Evolutionary conservation across 2,888 invertebrate species (phyloP), one percentile per base, ranked within the genome.

Genomic region (Synanthedon myopaeformis): DNA sequence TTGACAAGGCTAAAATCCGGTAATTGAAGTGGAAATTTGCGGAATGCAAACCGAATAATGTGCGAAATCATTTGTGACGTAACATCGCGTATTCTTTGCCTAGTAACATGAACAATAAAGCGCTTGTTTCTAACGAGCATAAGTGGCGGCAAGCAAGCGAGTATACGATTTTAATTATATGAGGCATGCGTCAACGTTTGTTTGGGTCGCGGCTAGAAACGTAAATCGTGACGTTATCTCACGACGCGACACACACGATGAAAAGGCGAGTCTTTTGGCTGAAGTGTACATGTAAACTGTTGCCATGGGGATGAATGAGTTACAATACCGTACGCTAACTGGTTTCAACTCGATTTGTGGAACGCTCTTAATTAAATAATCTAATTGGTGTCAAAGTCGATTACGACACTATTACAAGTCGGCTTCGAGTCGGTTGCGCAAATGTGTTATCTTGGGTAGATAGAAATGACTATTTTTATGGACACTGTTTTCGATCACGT

Each of bases 331-430:
- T 14, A 45, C 45, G 14, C 14, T 45, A 45, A 45, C 45, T 45
- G 45, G 45, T 45, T 45, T 45, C 8, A 45, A 45, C 45, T 45
- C n/a, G 8, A 56, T 54, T 58, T 55, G 52, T 53, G 55, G 58
- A 54, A 57, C 56, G 51, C 57, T 54, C 60, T 53, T 60, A 60
- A 58, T 54, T 55, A 61, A 61, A 60, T 60, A 61, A 60, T 57
- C 53, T 57, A 59, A 63, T 61, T 58, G 60, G 54, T 63, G 59
- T 61, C 59, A 61, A 60, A 60, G 61, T 61, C 49, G 59, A 61
- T 57, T 56, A 58, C 57, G 55, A 53, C 55, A 54, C 56, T 55
- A 54, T 57, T 49, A 45, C 14, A 13, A 45, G 45, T 13, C 35
- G 35, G 35, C 35, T 35, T 6, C 35, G 35, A 35, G 54, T 57